Evolutionary conservation across 2,113 vertebrate genomes (phyloP), one percentile per base, ranked within the genome.

Genomic region (Perca fluviatilis): DNA sequence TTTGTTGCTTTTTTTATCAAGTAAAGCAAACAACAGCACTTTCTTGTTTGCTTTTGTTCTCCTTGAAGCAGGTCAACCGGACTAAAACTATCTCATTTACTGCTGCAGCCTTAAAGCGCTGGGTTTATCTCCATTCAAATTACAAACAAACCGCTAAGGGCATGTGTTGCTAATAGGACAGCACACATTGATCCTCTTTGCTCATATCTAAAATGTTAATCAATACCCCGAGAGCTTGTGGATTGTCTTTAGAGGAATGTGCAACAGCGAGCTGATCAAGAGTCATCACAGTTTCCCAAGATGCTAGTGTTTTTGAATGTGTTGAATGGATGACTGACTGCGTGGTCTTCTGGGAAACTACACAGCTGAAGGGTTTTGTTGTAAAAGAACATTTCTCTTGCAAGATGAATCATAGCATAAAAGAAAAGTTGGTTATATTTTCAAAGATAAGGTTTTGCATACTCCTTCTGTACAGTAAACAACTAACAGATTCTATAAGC

Each of bases 161-260:
- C 74, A 16, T n/a, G 21, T 82, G 80, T 76, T 30, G 25, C 74
- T 79, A 83, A 87, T 60, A 66, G 76, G 84, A 83, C 25, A 25
- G 58, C 58, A 25, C 68, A 47, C 77, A 83, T 63, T 40, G 73
- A 75, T 79, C 54, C 64, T 80, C 54, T 73, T 75, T 63, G 83
- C 72, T 84, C 57, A 64, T 83, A 85, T 85, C 79, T 90, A 57
- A 89, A 89, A 86, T 81, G 91, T 86, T 92, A 89, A 90, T 90
- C 89, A 82, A 79, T 85, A 89, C 70, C 86, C 82, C 3, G n/a
- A 64, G 85, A 60, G 83, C 62, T 62, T 27, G 63, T 73, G 79
- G 62, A 18, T 56, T 77, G 47, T 90, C 70, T 79, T 82, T 19
- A 68, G 77, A 83, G 74, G 77, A 83, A 83, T 75, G 74, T 67